Evolutionary conservation across 64 coral and sea anemone species (phyloP), one percentile per base, ranked within the genome.

Genomic region (Actinia tenebrosa): DNA sequence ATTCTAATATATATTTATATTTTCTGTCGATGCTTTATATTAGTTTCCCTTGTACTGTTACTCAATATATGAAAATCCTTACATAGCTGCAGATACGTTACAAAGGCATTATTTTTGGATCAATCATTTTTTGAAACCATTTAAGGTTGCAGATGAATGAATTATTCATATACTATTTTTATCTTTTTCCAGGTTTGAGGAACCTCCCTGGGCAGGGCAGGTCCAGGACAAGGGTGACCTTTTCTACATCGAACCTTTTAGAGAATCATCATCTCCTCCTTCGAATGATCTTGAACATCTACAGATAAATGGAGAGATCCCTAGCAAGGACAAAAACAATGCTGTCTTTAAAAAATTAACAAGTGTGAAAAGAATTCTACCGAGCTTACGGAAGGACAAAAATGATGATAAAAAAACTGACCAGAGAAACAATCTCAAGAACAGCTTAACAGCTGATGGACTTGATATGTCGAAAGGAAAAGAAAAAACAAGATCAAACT

Each of bases 301-400:
- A 43, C 64, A 93, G 43, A 71, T 97, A 64, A 90, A 80, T 82
- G 84, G 59, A 64, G 86, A 87, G 30, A 56, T 22, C 17, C 25
- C 22, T 17, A 79, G 85, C 5, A 97, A 88, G 80, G 68, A 88
- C 44, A 97, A 97, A 75, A 83, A 87, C 11, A 96, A 93, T 84
- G 88, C 87, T 64, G 91, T 87, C 8, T 85, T 96, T 90, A 77
- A 89, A 75, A 93, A 87, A 80, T 84, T 97, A 25, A 87, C 78
- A 50, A 92, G 86, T 25, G 91, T 97, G 23, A 97, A 78, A 71
- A 97, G 72, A 86, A 97, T 97, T 45, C 66, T 97, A 84, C 94
- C 94, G 27, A 86, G 78, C 30, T 92, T 95, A 56, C 89, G 90
- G 52, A 89, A 88, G 26, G 94, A 93, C 15, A 97, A 90, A 93